Base-by-base conservation (phyloP, 35 echinoderm and acorn worm genomes). In the Eucidaris tribuloides region DNA sequence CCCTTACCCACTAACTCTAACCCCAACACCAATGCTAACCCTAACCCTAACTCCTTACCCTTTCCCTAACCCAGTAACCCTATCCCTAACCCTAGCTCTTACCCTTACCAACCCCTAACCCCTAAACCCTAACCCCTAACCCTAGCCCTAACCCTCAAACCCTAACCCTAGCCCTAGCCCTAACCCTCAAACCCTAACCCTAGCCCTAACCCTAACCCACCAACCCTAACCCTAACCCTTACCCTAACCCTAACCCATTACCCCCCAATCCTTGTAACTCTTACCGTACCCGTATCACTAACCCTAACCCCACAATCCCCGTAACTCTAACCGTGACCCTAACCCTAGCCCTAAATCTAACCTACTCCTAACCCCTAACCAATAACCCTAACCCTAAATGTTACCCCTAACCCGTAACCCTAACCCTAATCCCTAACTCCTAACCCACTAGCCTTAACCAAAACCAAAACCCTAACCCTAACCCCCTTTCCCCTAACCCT, bases 351-450 rank as follows among this genome's bases (percentile, higher is more conserved):
- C 65, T 71, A 71, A 71, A n/a, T 33, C 65, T 71, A 71, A 71
- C 65, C 65, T 33, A 27, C 22, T 27, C 65, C 65, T 33, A 27
- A 71, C 22, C 65, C 65, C 65, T 71, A 71, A 71, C 65, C 65
- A n/a, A n/a, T 71, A 71, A 71, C 65, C 65, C 65, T 71, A 71
- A 71, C 65, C 65, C 65, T 71, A 71, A 71, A n/a, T 33, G n/a
- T 37, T 24, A 71, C 23, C 65, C 65, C n/a, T n/a, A 19, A 30
- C 22, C 23, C 65, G n/a, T 37, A 30, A 71, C 23, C 65, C 65
- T 37, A 30, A 71, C 23, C 65, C 65, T 37, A 30, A 71, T 19
- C 65, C 65, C 32, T 24, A 71, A n/a, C n/a, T n/a, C n/a, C n/a
- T n/a, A n/a, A n/a, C n/a, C n/a, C 23, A n/a, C 65, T 37, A 30